These are phyloP conservation scores for Alfaro cultratus DNA, from an alignment of 2,797 vertebrate genomes.

Conservation along the genomic window DNA sequence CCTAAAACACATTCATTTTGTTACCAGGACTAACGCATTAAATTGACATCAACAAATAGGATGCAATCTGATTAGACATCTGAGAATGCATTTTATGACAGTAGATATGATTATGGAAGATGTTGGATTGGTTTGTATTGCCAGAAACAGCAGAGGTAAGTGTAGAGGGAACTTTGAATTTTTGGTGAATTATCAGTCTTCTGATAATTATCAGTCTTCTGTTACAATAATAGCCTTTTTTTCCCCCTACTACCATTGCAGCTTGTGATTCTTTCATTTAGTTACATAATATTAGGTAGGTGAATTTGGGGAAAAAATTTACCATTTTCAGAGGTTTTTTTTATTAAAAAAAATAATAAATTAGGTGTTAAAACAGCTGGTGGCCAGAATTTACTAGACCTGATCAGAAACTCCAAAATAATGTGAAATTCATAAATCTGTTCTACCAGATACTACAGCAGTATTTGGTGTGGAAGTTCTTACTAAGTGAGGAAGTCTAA, in stretches of 20 bases:
- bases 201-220: background rate
- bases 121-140: background rate
- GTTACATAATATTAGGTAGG: background rate
- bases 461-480: background rate
- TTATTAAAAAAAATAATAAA: background rate
- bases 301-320: background rate
- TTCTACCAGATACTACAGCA: background rate
- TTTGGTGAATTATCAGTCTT: background rate
- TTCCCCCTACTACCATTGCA: background rate
- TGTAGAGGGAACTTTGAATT: background rate
- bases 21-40: background rate
- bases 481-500: background rate
- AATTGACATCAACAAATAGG: background rate
- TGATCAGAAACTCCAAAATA: background rate
- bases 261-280: background rate
- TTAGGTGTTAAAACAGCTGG: background rate
- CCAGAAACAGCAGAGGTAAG: background rate
- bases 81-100: background rate
- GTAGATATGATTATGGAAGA: background rate
- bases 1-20: conserved; percentile 11
- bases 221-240: background rate
- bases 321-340: background rate
- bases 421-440: background rate
- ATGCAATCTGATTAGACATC: background rate
- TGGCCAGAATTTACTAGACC: background rate